A percentile compares a stretch with the other conserved stretches of the same genome.
Evolutionary conservation across 1,140 invertebrate species (phyloP).

Genomic region (Tetranychus urticae): DNA sequence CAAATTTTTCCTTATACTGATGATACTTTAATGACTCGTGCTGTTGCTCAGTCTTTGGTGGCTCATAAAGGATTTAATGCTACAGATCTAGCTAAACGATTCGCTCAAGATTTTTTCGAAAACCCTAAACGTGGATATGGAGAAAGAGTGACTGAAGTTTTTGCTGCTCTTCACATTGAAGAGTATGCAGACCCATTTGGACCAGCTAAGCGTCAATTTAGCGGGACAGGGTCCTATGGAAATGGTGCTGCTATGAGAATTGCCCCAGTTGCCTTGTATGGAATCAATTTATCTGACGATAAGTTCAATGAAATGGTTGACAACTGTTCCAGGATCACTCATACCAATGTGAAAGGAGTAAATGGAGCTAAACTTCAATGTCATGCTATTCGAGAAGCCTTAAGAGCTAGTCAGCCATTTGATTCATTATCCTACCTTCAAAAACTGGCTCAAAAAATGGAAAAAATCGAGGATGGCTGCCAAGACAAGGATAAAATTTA

Average conservation of each 20-base stretch:
- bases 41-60: slow-evolving; percentile 35
- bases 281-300: slow-evolving; percentile 18
- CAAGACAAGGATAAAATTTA: slow-evolving; percentile 20
- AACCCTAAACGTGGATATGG: slow-evolving; percentile 42
- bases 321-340: slow-evolving; percentile 34
- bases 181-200: slow-evolving; percentile 33
- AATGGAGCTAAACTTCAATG: slow-evolving; percentile 40
- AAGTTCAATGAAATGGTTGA: slow-evolving; percentile 15
- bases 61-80: slow-evolving; percentile 26
- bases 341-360: slow-evolving; percentile 35
- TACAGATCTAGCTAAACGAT: slow-evolving; percentile 25
- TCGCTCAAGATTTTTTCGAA: slow-evolving; percentile 36
- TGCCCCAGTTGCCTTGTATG: slow-evolving; percentile 39
- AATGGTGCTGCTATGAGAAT: slow-evolving; percentile 52
- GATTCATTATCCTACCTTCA: slow-evolving; percentile 13
- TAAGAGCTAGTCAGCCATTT: slow-evolving; percentile 6
- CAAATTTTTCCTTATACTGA: slow-evolving; percentile 40
- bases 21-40: slow-evolving; percentile 49
- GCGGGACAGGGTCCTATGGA: slow-evolving; percentile 43
- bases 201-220: slow-evolving; percentile 42
- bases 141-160: slow-evolving; percentile 32
- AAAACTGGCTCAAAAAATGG: slow-evolving; percentile 32
- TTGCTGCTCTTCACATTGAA: slow-evolving; percentile 30
- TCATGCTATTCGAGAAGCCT: slow-evolving; percentile 19
- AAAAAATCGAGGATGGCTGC: slow-evolving; percentile 27